Base-by-base conservation (phyloP, 1,140 invertebrate genomes). In the Lordiphosa mommai region DNA sequence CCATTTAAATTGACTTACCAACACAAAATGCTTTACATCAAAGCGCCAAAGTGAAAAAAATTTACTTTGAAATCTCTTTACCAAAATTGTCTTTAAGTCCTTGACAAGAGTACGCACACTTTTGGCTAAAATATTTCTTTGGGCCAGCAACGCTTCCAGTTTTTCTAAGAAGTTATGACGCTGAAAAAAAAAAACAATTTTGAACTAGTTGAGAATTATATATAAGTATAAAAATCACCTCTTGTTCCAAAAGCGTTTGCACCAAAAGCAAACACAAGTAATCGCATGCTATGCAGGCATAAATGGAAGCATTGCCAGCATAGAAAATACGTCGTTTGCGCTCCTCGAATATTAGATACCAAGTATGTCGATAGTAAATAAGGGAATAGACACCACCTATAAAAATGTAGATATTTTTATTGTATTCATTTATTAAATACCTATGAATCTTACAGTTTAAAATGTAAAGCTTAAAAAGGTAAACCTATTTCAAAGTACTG, bases 271-370 rank as follows among this genome's bases (percentile, higher is more conserved):
- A 14, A 17, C 72, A 65, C 0, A 48, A 1, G 41, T 88, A 88
- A 47, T 88, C 86, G 27, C 70, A 70, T 3, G 52, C 49, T 12
- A 88, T 88, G 17, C 71, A 84, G 29, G 82, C 73, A 32, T 66
- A 88, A 33, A 88, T 88, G 10, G 37, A 68, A 0, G 43, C 46
- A 48, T 84, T 88, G n/a, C 51, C 60, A 0, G 86, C 86, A 48
- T 86, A 84, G 41, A 88, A 88, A 44, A 88, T 41, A 30, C 80
- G 49, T 6, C 41, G 58, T 29, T 60, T 59, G 12, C 66, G 64
- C 2, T 60, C 59, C 0, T 57, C 57, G 16, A 88, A 86, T 10
- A 88, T 29, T 1, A 85, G 29, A 30, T 86, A 37, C 86, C 86
- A 88, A 10, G 37, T 64, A 9, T 59, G 64, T 20, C 56, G 16